Base-by-base conservation (phyloP, 2,113 vertebrate genomes). In the Xyliphius kryptos region DNA sequence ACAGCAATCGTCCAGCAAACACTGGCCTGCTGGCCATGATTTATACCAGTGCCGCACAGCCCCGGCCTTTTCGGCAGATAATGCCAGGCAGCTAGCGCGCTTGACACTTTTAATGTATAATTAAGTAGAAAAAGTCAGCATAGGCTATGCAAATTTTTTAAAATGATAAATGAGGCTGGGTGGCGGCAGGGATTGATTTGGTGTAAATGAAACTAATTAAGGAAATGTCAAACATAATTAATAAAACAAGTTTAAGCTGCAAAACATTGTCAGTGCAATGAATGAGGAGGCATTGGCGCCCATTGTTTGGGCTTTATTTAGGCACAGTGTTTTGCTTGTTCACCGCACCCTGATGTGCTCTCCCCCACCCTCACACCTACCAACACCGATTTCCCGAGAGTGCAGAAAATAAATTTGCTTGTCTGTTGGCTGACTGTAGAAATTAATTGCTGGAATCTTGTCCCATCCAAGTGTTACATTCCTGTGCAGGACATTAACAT, bases 101-200 rank as follows among this genome's bases (percentile, higher is more conserved):
- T 92, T 97, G 95, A 98, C 96, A 98, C 96, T 96, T 98, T 97
- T 97, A 98, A 97, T 97, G 95, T 98, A 98, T 98, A 98, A 98
- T 98, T 97, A 97, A 98, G 96, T 98, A 97, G 95, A 96, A 97
- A 97, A 96, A 97, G 96, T 97, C 95, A 96, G 93, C 94, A 94
- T 89, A 90, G 92, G 92, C 91, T 97, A 97, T 96, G 96, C 93
- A 97, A 97, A 98, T 98, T 97, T 97, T 95, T 95, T 91, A 92
- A 94, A 97, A 98, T 97, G 94, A 98, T 98, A 97, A 98, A 98
- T 96, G 95, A 96, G 89, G 93, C 91, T 88, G 91, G 95, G 92
- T 88, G 93, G 93, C 93, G 93, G 93, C 95, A 92, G 92, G 95
- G 96, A 97, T 97, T 98, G 94, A 98, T 98, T 97, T 97, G 94